These are phyloP conservation scores for Catostomus latipinnis DNA, from an alignment of 2,797 vertebrate species.

Conservation along the genomic window DNA sequence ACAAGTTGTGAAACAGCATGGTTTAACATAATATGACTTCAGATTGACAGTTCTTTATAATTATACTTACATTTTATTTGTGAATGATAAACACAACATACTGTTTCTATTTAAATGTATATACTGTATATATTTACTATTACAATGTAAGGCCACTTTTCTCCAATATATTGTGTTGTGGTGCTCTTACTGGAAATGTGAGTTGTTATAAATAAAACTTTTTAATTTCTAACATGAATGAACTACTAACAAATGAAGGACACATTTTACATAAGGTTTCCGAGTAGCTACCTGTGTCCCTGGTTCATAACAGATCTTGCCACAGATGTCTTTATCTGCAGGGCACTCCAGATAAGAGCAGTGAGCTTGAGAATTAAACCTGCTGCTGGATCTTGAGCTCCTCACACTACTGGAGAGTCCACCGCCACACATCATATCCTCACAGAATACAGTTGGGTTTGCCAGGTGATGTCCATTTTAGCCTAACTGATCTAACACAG, in stretches of 20 bases:
- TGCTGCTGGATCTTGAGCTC: conserved; percentile 55
- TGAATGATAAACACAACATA: background rate
- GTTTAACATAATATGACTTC: background rate
- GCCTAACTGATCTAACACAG: conserved; percentile 80
- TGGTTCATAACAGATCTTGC: conserved; percentile 81
- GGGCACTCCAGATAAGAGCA: conserved; percentile 84
- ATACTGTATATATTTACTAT: too few relatives aligned
- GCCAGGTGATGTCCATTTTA: conserved; percentile 84
- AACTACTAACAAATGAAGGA: too few relatives aligned
- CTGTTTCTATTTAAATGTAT: too few relatives aligned
- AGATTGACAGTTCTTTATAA: background rate
- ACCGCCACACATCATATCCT: conserved; percentile 83
- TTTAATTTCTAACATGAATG: too few relatives aligned
- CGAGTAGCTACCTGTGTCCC: conserved; percentile 79
- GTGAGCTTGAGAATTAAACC: conserved; percentile 15
- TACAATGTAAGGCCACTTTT: too few relatives aligned
- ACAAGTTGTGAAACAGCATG: background rate
- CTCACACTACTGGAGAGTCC: conserved; percentile 73
- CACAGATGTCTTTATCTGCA: conserved; percentile 79
- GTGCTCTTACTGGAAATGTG: too few relatives aligned
- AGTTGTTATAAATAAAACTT: too few relatives aligned
- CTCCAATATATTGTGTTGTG: too few relatives aligned
- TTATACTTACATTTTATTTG: background rate
- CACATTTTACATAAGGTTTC: background rate
- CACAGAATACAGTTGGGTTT: conserved; percentile 89